Evolutionary conservation across 2,797 vertebrate species (phyloP).

Genomic region (Gymnothorax reevesii): DNA sequence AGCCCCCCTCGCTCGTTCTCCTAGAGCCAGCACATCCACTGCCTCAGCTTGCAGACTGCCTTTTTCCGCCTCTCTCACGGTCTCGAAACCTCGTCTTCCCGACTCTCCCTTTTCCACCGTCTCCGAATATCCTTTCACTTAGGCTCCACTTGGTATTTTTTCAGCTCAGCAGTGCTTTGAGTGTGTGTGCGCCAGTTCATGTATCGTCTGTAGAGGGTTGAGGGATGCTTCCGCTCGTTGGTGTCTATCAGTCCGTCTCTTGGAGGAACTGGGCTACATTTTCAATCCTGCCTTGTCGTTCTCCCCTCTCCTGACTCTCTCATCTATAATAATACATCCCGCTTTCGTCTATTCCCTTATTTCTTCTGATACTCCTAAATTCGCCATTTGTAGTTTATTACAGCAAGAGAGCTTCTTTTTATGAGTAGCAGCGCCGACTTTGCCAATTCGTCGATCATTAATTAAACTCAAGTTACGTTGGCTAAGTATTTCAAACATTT

Average conservation of each 20-base stretch:
- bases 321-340: slow-evolving; percentile 23
- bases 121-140: slow-evolving; percentile 36
- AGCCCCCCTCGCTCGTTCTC: slow-evolving; percentile 61
- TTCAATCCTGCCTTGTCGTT: slow-evolving; percentile 27
- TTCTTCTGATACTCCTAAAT: slow-evolving; percentile 15
- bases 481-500: slow-evolving; percentile 2
- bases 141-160: slow-evolving; percentile 36
- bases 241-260: slow-evolving; percentile 41
- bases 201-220: slow-evolving; percentile 46
- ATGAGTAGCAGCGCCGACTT: slow-evolving; percentile 10
- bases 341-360: slow-evolving; percentile 4
- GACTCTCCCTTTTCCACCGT: slow-evolving; percentile 39
- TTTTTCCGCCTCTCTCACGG: slow-evolving; percentile 50
- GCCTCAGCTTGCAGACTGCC: slow-evolving; percentile 58
- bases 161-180: slow-evolving; percentile 40
- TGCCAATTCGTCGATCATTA: slow-evolving; percentile 9
- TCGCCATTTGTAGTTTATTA: slow-evolving; percentile 6
- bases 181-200: slow-evolving; percentile 34
- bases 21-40: slow-evolving; percentile 62
- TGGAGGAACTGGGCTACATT: slow-evolving; percentile 40
- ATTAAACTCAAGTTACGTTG: slow-evolving; percentile 16
- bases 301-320: slow-evolving; percentile 35
- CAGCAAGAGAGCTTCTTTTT: not conserved
- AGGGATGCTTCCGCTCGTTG: slow-evolving; percentile 47
- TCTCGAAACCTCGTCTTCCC: slow-evolving; percentile 53